Evolutionary conservation across 2,888 invertebrate genomes (phyloP), one percentile per base, ranked within the genome.

Genomic region (Fissipunctia ypsillon): DNA sequence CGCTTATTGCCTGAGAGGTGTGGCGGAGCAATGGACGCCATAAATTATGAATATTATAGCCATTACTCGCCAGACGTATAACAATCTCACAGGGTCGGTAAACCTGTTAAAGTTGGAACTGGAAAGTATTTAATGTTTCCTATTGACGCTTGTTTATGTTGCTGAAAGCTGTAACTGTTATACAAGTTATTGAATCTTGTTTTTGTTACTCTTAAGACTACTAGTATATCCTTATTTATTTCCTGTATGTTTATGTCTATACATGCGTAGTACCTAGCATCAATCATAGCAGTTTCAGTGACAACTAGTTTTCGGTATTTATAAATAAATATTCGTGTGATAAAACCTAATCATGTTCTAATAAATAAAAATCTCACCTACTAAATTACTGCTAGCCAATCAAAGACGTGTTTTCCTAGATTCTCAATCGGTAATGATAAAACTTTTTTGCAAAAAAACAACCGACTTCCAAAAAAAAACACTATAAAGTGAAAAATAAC

Each of bases 41-140:
- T 80, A 73, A 80, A 74, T 50, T 72, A 69, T 75, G 78, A 73
- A 76, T 83, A 74, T 85, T 80, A 70, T 54, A 73, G 60, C 71
- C n/a, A 76, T 80, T 76, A 82, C 56, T 65, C 48, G 72, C 73
- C 68, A 78, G 73, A 72, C 64, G 50, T 76, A 76, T 78, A 83
- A 72, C 73, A 67, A 77, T 71, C 74, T 78, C 63, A 22, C 22
- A 63, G 61, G 80, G 73, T 74, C 57, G 59, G 67, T 66, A 70
- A 85, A 80, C 76, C 56, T 56, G 68, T 48, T 67, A 70, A 65
- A 73, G 59, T 28, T 61, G 45, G 63, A 69, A 73, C 19, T 52
- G 25, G 50, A 64, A 45, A 38, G 41, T 52, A 64, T 65, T 43
- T 10, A 57, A 56, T 38, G 16, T 50, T 80, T 54, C 80, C 5